phyloP scores from a whole-genome alignment of 2,888 invertebrate genomes.

The Philopedon plagiatum region DNA sequence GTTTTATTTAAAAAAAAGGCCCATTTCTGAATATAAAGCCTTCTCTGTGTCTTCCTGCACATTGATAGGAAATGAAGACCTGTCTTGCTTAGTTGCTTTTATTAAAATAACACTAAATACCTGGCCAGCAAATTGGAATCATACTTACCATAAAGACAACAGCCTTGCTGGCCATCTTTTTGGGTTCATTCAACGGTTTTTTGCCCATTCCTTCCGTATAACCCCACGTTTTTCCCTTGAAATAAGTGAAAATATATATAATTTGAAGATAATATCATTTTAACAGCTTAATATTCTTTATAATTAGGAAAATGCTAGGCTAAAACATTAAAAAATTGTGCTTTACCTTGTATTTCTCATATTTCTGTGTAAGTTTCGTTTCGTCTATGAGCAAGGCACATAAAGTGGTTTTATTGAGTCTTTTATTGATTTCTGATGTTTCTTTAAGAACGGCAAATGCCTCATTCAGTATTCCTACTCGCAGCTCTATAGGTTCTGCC shows the following conservation, averaged over 20 bases:
- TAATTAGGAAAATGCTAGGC: too few species aligned
- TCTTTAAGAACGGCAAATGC: slow-evolving; percentile 20
- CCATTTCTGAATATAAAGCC: too few species aligned
- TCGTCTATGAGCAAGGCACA: slow-evolving; percentile 35
- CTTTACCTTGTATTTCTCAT: slow-evolving; percentile 33
- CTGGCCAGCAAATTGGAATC: too few species aligned
- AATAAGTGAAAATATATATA: neutral
- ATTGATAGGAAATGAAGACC: too few species aligned
- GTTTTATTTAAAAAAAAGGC: too few species aligned
- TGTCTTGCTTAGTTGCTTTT: too few species aligned
- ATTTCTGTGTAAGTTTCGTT: slow-evolving; percentile 26
- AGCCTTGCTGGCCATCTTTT: slow-evolving; percentile 39
- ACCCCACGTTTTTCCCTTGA: slow-evolving; percentile 37
- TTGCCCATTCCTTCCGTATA: slow-evolving; percentile 36
- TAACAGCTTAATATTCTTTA: neutral
- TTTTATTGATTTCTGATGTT: neutral
- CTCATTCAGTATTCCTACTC: slow-evolving; percentile 15
- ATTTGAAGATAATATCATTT: neutral
- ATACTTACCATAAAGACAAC: slow-evolving; percentile 40
- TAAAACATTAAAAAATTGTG: neutral
- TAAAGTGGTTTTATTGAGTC: slow-evolving; percentile 1
- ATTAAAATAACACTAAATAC: too few species aligned
- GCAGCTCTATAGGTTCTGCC: slow-evolving; percentile 9
- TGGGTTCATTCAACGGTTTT: slow-evolving; percentile 13
- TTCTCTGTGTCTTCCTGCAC: too few species aligned